A percentile compares a stretch with the other conserved stretches of the same genome.
Evolutionary conservation across 2,888 invertebrate genomes (phyloP).

Genomic region (Morpho helenor): DNA sequence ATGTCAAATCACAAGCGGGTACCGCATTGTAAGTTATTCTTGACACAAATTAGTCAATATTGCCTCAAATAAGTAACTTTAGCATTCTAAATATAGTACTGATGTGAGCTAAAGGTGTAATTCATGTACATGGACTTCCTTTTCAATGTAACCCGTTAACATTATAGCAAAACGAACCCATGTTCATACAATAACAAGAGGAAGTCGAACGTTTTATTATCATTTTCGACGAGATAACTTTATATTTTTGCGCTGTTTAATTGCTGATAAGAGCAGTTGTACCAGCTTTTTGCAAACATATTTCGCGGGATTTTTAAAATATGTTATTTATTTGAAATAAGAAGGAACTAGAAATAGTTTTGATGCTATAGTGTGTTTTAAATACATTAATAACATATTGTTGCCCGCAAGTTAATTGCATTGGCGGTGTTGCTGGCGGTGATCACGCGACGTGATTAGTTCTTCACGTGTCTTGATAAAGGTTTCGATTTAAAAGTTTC

Average conservation of each 20-base stretch:
- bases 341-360: constrained; percentile 1
- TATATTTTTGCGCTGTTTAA: constrained; percentile 17
- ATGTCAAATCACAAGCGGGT: too few relatives aligned
- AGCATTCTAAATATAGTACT: not conserved
- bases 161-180: constrained; percentile 1
- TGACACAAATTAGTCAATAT: too few relatives aligned
- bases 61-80: not conserved
- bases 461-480: constrained; percentile 58
- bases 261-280: constrained; percentile 8
- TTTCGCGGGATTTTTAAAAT: not conserved
- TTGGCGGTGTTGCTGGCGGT: constrained; percentile 14
- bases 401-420: constrained; percentile 19
- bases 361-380: not conserved
- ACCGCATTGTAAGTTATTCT: too few relatives aligned
- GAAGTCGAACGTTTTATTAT: constrained; percentile 23
- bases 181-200: constrained; percentile 24
- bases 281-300: constrained; percentile 1
- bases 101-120: too few relatives aligned
- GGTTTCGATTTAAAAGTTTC: not conserved
- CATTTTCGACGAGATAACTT: constrained; percentile 12
- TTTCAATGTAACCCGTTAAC: too few relatives aligned
- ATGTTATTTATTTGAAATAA: not conserved
- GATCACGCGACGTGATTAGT: constrained; percentile 45
- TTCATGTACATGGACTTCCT: too few relatives aligned
- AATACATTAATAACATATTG: constrained; percentile 5